Conservation (phyloP, 2,888 invertebrate species). For the Phortica magna region DNA sequence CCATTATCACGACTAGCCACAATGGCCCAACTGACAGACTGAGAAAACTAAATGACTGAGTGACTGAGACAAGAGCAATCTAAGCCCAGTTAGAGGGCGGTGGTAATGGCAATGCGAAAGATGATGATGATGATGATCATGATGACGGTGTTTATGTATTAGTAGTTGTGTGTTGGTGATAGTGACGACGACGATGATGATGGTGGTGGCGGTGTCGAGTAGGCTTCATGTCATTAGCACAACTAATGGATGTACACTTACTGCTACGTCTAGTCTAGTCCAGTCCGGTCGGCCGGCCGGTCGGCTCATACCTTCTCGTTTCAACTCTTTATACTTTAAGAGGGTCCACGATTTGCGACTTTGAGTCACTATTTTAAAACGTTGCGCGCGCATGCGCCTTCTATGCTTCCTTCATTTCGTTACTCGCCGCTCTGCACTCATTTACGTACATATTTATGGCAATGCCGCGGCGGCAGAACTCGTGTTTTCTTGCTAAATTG, state of each 20-base stretch:
- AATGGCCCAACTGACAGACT: conserved; percentile 17
- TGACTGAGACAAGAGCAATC: conserved; percentile 4
- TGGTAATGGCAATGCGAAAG: conserved; percentile 33
- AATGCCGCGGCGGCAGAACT: conserved; percentile 23
- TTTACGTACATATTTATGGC: not conserved
- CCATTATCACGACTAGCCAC: conserved; percentile 51
- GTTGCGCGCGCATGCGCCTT: conserved; percentile 30
- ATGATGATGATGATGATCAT: conserved; percentile 14
- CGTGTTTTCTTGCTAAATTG: conserved; percentile 54
- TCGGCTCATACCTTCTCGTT: conserved; percentile 45
- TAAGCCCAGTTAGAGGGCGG: not conserved
- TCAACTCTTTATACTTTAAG: not conserved
- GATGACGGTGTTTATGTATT: not conserved
- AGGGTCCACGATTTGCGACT: not conserved
- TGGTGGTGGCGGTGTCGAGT: conserved; percentile 42
- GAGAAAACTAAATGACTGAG: conserved; percentile 4
- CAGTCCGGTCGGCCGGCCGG: conserved; percentile 37
- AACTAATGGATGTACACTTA: conserved; percentile 74
- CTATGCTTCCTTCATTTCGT: not conserved
- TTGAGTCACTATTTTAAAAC: conserved; percentile 9
- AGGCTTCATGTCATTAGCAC: conserved; percentile 74
- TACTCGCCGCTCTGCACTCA: not conserved
- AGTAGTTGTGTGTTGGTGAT: conserved; percentile 7
- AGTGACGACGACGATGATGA: conserved; percentile 34
- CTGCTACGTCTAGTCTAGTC: not conserved